These are phyloP conservation scores for Drosophila sordidula DNA, from an alignment of 2,888 invertebrate genomes.

Conservation along the genomic window DNA sequence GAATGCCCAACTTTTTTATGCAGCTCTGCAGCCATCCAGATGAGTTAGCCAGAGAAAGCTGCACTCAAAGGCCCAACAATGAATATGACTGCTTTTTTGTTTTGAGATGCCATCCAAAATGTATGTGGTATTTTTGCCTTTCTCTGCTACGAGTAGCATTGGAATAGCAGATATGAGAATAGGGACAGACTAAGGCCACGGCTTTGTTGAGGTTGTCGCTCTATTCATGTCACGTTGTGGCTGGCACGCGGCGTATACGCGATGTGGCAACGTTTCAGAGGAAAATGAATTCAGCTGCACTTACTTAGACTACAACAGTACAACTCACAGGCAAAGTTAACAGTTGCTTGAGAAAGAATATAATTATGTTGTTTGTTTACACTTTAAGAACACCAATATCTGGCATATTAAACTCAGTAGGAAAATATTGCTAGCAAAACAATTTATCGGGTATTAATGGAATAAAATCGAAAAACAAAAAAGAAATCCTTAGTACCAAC, in stretches of 20 bases:
- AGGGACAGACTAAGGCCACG: constrained; percentile 27
- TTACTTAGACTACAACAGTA: constrained; percentile 28
- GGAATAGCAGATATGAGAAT: constrained; percentile 29
- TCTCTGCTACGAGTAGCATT: constrained; percentile 10
- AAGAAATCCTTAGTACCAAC: too few relatives aligned
- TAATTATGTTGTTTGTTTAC: constrained; percentile 6
- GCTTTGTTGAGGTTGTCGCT: constrained; percentile 28
- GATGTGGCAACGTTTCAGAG: constrained; percentile 6
- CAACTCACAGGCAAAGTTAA: constrained; percentile 12
- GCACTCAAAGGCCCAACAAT: constrained; percentile 19
- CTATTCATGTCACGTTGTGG: constrained; percentile 31
- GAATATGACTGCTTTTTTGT: constrained; percentile 35
- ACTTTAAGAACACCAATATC: constrained; percentile 3
- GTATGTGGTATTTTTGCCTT: constrained; percentile 13
- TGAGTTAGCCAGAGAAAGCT: constrained; percentile 28
- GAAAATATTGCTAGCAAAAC: background rate
- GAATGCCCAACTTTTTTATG: constrained; percentile 14
- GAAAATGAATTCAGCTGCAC: constrained; percentile 30
- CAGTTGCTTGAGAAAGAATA: constrained; percentile 1
- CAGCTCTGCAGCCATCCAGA: constrained; percentile 35
- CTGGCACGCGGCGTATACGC: constrained; percentile 13
- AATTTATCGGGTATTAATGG: background rate
- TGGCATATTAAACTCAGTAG: background rate
- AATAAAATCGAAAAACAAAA: background rate
- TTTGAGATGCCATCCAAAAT: constrained; percentile 29